Conservation (phyloP, 2,888 invertebrate genomes). For the Acanthosepion lycidas region DNA sequence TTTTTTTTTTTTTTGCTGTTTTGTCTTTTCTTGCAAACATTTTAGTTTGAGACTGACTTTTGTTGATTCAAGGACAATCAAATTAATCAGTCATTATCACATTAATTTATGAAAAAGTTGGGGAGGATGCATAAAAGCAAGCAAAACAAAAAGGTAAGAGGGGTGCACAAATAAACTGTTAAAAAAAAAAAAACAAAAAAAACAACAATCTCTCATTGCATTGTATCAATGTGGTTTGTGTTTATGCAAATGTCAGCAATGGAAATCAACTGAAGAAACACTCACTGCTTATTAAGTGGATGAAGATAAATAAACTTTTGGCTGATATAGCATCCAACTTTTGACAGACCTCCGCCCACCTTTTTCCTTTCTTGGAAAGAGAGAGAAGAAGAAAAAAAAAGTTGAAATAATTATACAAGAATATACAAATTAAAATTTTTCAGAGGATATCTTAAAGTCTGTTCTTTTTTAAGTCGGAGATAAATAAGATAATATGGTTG, state of each 20-base stretch:
- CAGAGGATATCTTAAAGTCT: constrained; percentile 20
- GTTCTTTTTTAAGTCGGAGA: background rate
- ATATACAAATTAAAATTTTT: constrained; percentile 7
- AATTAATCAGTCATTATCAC: constrained; percentile 33
- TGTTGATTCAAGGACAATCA: background rate
- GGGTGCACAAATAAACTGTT: background rate
- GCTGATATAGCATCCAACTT: background rate
- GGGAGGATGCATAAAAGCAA: background rate
- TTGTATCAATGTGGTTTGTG: background rate
- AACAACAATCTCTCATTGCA: background rate
- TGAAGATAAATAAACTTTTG: background rate
- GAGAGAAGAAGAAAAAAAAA: background rate
- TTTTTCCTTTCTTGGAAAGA: background rate
- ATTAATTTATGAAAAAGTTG: background rate
- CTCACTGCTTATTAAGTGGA: background rate
- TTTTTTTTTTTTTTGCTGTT: background rate
- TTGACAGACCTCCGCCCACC: background rate
- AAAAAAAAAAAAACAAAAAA: background rate
- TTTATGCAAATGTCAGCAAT: background rate
- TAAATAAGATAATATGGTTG: background rate
- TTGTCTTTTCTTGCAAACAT: background rate
- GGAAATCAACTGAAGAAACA: background rate
- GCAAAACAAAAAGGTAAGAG: background rate
- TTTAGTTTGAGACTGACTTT: background rate
- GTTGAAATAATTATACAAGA: constrained; percentile 10